These are phyloP conservation scores for Notoglanidium macrostoma DNA, from an alignment of 2,797 vertebrate species.

Conservation along the genomic window DNA sequence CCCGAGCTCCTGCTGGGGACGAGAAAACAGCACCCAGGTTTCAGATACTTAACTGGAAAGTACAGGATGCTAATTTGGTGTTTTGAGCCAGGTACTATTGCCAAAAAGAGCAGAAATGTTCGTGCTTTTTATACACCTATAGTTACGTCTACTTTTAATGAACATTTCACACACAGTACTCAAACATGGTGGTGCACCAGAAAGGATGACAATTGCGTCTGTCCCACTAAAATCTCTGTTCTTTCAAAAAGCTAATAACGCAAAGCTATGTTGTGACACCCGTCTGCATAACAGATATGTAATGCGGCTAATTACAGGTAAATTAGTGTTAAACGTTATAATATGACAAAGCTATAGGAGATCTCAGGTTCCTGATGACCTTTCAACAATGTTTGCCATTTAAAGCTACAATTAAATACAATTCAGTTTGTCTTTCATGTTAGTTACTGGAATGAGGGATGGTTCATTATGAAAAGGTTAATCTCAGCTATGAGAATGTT, in stretches of 20 bases:
- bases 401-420: background rate
- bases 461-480: slow-evolving; percentile 8
- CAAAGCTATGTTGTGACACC: slow-evolving; percentile 9
- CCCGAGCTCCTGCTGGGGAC: slow-evolving; percentile 20
- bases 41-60: background rate
- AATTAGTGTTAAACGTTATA: slow-evolving; percentile 14
- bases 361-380: background rate
- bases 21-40: background rate
- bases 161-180: background rate
- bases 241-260: slow-evolving; percentile 5
- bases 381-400: background rate
- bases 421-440: background rate
- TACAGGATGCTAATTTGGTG: background rate
- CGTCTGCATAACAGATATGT: background rate
- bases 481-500: background rate
- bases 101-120: background rate
- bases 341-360: background rate
- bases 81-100: background rate
- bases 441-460: background rate
- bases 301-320: background rate
- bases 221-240: background rate
- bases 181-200: background rate
- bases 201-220: background rate
- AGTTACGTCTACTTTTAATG: background rate
- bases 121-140: background rate